Conservation (phyloP, 1,140 invertebrate species). For the Thalassaphorura encarpata region DNA sequence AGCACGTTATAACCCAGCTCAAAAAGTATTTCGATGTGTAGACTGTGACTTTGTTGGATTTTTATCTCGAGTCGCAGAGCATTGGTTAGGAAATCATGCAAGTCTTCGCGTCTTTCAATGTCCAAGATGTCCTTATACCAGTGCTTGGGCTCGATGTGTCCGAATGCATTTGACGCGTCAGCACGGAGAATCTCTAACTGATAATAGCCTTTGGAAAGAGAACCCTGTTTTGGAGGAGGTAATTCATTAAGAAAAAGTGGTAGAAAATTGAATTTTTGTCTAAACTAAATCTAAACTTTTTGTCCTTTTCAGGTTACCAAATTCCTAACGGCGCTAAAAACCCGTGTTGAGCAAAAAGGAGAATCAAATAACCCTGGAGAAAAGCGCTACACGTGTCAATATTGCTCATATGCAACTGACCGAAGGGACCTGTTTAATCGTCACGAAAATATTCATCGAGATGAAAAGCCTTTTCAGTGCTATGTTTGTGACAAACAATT, state of each 20-base stretch:
- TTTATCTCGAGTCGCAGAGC: conserved; percentile 64
- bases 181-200: conserved; percentile 42
- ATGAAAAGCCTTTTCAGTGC: conserved; percentile 87
- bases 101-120: conserved; percentile 56
- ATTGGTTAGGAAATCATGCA: conserved; percentile 71
- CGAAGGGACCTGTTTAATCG: conserved; percentile 85
- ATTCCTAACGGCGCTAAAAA: conserved; percentile 55
- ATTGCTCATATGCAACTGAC: conserved; percentile 82
- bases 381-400: conserved; percentile 58
- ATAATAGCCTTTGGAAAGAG: conserved; percentile 51
- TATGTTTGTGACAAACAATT: conserved; percentile 85
- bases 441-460: conserved; percentile 90
- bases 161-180: conserved; percentile 59
- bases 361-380: conserved; percentile 30
- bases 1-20: conserved; percentile 57
- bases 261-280: not conserved
- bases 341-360: conserved; percentile 46
- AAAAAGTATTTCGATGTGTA: conserved; percentile 60
- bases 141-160: conserved; percentile 62
- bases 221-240: conserved; percentile 60
- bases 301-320: conserved; percentile 44
- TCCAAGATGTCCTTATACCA: conserved; percentile 57
- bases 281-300: not conserved
- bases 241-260: not conserved
- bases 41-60: conserved; percentile 69